A percentile compares a stretch with the other conserved stretches of the same genome.
Conservation (phyloP, 92 coral and sea anemone genomes). For the Phenganax stokvisi region DNA sequence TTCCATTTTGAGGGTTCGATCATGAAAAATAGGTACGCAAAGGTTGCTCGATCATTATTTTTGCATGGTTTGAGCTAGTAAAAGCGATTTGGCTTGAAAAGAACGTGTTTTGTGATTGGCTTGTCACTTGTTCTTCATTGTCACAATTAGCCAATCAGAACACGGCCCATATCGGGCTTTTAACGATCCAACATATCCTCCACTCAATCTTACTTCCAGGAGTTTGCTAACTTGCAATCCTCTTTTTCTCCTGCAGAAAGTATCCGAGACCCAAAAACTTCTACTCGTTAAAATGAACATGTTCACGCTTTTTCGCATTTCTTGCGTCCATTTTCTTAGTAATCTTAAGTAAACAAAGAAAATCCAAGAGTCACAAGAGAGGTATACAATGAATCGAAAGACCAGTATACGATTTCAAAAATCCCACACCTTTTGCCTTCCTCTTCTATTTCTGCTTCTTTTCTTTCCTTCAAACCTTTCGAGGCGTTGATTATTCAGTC, state of each 20-base stretch:
- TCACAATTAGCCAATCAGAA: too few species aligned
- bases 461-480: slow-evolving; percentile 71
- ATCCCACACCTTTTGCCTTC: slow-evolving; percentile 73
- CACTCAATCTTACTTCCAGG: too few species aligned
- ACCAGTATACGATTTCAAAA: background rate
- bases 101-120: too few species aligned
- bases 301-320: slow-evolving; percentile 17
- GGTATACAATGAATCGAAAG: background rate
- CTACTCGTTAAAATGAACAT: slow-evolving; percentile 17
- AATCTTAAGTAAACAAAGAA: slow-evolving; percentile 11
- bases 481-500: slow-evolving; percentile 74
- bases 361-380: background rate
- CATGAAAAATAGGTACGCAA: too few species aligned
- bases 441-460: slow-evolving; percentile 61
- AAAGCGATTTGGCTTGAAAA: too few species aligned
- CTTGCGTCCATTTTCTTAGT: slow-evolving; percentile 31
- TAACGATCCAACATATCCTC: too few species aligned
- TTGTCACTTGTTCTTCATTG: too few species aligned
- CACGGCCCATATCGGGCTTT: too few species aligned
- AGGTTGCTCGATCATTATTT: too few species aligned
- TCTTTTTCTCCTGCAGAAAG: background rate
- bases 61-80: too few species aligned
- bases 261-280: background rate
- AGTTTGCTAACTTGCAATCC: too few species aligned
- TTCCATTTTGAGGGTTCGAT: too few species aligned